Conservation (phyloP, 2,113 vertebrate species). For the Zosterops hypoxanthus region DNA sequence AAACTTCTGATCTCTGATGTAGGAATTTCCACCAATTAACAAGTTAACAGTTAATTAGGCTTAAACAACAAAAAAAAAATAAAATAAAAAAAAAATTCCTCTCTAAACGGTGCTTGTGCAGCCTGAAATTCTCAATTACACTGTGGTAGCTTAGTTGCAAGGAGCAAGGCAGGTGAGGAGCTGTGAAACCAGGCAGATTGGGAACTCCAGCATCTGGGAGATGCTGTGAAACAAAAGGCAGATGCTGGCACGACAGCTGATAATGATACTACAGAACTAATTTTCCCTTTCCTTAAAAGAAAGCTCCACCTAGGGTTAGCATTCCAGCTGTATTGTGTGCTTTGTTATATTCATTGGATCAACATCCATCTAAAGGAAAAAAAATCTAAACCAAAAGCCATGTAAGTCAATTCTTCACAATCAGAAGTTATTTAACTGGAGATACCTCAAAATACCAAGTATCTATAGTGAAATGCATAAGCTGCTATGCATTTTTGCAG, state of each 20-base stretch:
- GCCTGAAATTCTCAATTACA: neutral
- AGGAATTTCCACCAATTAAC: slow-evolving; percentile 34
- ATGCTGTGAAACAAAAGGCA: neutral
- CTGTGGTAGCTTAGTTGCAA: neutral
- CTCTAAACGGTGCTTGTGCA: neutral
- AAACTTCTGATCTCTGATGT: slow-evolving; percentile 23
- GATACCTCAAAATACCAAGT: neutral
- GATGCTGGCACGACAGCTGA: neutral
- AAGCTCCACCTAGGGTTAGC: neutral
- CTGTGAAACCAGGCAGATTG: neutral
- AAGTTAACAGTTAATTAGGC: slow-evolving; percentile 44
- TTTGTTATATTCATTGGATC: neutral
- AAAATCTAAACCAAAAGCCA: neutral
- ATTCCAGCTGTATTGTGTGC: neutral
- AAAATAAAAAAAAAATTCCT: neutral
- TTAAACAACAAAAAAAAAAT: neutral
- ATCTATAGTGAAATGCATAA: fast-evolving
- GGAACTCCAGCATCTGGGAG: neutral
- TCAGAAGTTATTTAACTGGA: neutral
- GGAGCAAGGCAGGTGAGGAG: neutral
- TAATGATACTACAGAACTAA: neutral
- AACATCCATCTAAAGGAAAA: neutral
- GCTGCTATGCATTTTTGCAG: neutral
- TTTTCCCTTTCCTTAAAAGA: neutral
- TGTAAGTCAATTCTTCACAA: neutral